Conservation (phyloP, 2,888 invertebrate genomes). For the Autographa gamma region DNA sequence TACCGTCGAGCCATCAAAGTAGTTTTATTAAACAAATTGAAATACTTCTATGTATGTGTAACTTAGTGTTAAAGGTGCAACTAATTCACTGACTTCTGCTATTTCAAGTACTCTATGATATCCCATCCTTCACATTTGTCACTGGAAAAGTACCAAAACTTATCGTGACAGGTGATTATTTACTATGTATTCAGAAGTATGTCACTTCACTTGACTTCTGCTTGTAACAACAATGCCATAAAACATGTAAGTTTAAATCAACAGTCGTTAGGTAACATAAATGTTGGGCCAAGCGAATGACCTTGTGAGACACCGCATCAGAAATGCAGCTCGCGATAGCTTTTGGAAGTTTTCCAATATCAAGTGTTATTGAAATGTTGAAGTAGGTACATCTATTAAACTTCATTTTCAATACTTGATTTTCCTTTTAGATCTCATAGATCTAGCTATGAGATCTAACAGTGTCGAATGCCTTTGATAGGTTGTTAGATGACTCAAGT, state of each 20-base stretch:
- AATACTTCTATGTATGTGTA: not conserved
- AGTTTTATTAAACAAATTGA: not conserved
- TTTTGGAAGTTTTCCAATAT: conserved; percentile 72
- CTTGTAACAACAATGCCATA: not conserved
- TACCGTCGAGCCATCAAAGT: not conserved
- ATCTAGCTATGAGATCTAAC: no score
- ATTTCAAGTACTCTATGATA: not conserved
- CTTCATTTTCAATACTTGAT: conserved; percentile 18
- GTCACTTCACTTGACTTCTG: no score
- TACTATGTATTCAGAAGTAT: no score
- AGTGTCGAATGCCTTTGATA: not conserved
- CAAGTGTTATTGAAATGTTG: conserved; percentile 52
- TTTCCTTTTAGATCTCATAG: conserved; percentile 32
- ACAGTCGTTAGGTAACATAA: conserved; percentile 22
- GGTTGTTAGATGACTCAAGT: not conserved
- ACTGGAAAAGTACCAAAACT: no score
- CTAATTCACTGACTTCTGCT: not conserved
- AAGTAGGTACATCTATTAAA: conserved; percentile 22
- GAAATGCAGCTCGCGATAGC: conserved; percentile 65
- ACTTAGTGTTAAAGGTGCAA: not conserved
- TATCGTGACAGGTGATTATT: no score
- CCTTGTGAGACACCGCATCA: conserved; percentile 77
- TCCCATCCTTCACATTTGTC: no score
- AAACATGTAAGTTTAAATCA: not conserved
- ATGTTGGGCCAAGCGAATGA: conserved; percentile 63